Evolutionary conservation across 2,888 invertebrate genomes (phyloP), one percentile per base, ranked within the genome.

Genomic region (Caenorhabditis sp.): DNA sequence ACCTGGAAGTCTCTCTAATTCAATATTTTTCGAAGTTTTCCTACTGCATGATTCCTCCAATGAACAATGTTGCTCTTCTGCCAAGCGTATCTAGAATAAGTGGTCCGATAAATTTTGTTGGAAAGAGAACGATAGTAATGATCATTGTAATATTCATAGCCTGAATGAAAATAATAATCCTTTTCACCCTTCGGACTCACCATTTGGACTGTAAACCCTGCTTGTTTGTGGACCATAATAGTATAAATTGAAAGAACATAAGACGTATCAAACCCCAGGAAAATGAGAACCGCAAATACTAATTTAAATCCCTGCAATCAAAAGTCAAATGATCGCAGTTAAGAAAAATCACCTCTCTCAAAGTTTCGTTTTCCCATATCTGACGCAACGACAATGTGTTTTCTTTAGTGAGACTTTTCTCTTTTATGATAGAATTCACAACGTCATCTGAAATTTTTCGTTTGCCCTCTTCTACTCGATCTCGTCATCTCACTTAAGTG

Each of bases 341-440:
- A 10, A n/a, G 28, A 51, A 54, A 2, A 31, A 7, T 35, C 14
- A 69, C 69, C 69, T 69, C 22, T 12, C 69, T 19, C 69, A 69
- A 28, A 2, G 69, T 69, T 6, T 54, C 69, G 56, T 69, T 69
- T 41, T 69, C 56, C 69, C 49, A 69, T 19, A 69, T 24, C 22
- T 69, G 22, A 16, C 6, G 28, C 0, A 56, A 35, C 12, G 56
- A 22, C n/a, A 38, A 24, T 24, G 54, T 69, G 19, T 69, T 19
- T 31, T 38, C 44, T 5, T 44, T 4, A 0, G 56, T 69, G 24
- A 69, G 14, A 22, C 38, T 69, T 6, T 19, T 69, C 24, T 69
- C 69, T 41, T 24, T 69, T 8, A 31, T 69, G 14, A 69, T 28
- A 0, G 54, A 35, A n/a, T n/a, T n/a, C n/a, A n/a, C n/a, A n/a